Conservation (phyloP, 2,797 vertebrate genomes). For the Hapalemur alaotrensis region DNA sequence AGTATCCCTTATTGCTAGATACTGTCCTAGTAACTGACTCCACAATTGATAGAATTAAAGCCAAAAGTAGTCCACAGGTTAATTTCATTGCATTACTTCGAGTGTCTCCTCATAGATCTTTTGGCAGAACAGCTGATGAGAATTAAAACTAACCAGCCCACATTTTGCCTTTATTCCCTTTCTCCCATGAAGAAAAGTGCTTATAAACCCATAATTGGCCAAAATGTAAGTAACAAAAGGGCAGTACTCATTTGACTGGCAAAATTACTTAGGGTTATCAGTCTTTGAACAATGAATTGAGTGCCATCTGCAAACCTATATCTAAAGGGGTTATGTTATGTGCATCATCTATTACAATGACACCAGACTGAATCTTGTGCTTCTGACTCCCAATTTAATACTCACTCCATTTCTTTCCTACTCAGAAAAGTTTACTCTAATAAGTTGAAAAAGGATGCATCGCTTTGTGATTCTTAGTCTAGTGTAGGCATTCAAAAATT, state of each 20-base stretch:
- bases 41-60: background rate
- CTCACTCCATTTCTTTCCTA: background rate
- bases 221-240: background rate
- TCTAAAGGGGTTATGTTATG: background rate
- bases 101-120: background rate
- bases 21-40: background rate
- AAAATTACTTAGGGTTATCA: background rate
- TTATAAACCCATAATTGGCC: background rate
- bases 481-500: background rate
- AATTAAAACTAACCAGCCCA: background rate
- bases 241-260: background rate
- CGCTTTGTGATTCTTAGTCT: background rate
- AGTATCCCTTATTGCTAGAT: background rate
- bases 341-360: background rate
- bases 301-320: background rate
- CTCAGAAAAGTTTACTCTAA: background rate
- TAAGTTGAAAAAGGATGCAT: background rate
- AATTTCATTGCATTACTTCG: background rate
- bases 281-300: background rate
- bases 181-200: conserved; percentile 4
- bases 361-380: background rate
- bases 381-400: background rate
- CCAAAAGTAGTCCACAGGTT: background rate
- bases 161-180: background rate
- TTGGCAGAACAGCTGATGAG: background rate